These are phyloP conservation scores for Trinorchestia longiramus DNA, from an alignment of 1,140 invertebrate genomes.

Conservation along the genomic window DNA sequence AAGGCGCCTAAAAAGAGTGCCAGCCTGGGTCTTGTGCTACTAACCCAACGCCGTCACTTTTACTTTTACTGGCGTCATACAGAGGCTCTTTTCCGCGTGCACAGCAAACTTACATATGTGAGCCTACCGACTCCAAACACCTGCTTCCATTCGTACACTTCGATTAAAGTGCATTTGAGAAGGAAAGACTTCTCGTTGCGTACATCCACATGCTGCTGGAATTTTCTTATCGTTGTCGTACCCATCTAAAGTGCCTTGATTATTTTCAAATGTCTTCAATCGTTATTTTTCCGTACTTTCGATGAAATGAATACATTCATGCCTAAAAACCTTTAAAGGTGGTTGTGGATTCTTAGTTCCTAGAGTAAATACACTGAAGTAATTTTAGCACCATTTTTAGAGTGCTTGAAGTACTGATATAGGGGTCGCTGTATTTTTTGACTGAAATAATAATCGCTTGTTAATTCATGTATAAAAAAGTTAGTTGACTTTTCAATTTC, in stretches of 20 bases:
- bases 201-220: not conserved
- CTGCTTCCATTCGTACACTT: not conserved
- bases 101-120: not conserved
- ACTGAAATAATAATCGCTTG: not conserved
- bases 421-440: too few species aligned
- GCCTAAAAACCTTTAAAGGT: not conserved
- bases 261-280: not conserved
- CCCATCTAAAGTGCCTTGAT: not conserved
- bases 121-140: not conserved
- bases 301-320: not conserved
- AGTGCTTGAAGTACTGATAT: too few species aligned
- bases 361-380: not conserved
- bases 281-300: not conserved
- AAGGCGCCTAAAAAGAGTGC: not conserved
- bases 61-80: conserved; percentile 21
- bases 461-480: not conserved
- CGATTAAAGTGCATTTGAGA: not conserved
- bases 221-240: not conserved
- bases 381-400: not conserved
- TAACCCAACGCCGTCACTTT: not conserved
- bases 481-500: not conserved
- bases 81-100: conserved; percentile 22
- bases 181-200: not conserved
- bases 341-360: not conserved
- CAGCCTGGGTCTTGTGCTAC: conserved; percentile 3